Evolutionary conservation across 2,888 invertebrate genomes (phyloP).

Genomic region (Ennomos fuscantarius): DNA sequence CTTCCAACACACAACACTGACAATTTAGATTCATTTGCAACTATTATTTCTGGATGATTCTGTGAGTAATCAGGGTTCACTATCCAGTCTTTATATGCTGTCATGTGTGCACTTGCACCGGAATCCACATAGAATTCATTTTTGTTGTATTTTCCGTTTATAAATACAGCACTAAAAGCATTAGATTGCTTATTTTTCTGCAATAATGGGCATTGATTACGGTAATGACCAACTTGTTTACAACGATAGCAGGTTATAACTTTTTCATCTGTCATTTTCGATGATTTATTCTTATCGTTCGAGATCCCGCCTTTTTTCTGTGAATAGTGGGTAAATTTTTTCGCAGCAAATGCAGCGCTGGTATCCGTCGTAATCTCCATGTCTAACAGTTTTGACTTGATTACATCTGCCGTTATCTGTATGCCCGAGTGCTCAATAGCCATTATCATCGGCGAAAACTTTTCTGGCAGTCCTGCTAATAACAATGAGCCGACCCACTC

Average conservation of each 20-base stretch:
- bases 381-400: constrained; percentile 5
- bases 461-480: constrained; percentile 15
- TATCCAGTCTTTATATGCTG: not conserved
- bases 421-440: constrained; percentile 4
- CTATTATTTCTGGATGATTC: not conserved
- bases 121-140: constrained; percentile 1
- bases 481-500: constrained; percentile 17
- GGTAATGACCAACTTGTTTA: no score
- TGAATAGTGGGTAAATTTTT: no score
- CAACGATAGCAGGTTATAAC: no score
- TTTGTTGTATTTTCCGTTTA: not conserved
- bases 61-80: not conserved
- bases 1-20: not conserved
- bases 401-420: not conserved
- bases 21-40: not conserved
- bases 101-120: constrained; percentile 1
- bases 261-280: no score
- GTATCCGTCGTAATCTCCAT: no score
- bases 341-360: no score
- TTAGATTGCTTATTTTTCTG: no score
- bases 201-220: no score
- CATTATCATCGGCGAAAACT: constrained; percentile 8
- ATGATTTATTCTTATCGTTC: no score
- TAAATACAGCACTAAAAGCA: not conserved
- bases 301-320: no score